Evolutionary conservation across 2,797 vertebrate species (phyloP).

Genomic region (Pipistrellus pygmaeus): DNA sequence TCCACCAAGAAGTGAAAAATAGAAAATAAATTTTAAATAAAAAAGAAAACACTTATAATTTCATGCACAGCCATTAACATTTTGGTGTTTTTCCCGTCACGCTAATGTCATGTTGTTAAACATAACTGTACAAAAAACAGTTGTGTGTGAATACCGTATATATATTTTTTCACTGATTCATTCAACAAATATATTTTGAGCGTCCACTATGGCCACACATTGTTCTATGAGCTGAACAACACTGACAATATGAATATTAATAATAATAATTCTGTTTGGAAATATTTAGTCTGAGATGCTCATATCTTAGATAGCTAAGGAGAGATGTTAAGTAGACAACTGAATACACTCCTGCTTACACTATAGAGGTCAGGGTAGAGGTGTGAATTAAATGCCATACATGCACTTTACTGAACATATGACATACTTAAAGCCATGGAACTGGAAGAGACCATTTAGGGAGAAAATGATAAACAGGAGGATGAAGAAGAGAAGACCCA

Average conservation of each 20-base stretch:
- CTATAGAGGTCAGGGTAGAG: not conserved
- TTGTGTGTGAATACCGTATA: not conserved
- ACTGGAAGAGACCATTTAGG: not conserved
- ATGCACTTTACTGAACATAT: not conserved
- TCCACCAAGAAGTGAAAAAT: too few relatives aligned
- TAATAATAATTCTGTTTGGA: slow-evolving; percentile 40
- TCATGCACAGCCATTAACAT: not conserved
- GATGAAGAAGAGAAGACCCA: not conserved
- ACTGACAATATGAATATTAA: not conserved
- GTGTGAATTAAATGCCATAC: not conserved
- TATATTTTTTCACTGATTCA: not conserved
- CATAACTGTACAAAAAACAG: not conserved
- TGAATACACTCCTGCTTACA: not conserved
- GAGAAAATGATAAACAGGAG: not conserved
- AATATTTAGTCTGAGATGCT: slow-evolving; percentile 28
- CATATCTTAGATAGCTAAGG: not conserved
- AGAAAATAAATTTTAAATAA: not conserved
- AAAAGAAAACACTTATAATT: not conserved
- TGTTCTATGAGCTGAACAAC: not conserved
- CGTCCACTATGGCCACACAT: not conserved
- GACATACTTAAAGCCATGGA: not conserved
- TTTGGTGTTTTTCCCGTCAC: not conserved
- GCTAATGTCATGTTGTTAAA: not conserved
- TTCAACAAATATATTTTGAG: slow-evolving; percentile 31
- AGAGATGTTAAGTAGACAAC: not conserved